Evolutionary conservation across 2,888 invertebrate genomes (phyloP), one percentile per base, ranked within the genome.

Genomic region (Leptarthrus brevirostris): DNA sequence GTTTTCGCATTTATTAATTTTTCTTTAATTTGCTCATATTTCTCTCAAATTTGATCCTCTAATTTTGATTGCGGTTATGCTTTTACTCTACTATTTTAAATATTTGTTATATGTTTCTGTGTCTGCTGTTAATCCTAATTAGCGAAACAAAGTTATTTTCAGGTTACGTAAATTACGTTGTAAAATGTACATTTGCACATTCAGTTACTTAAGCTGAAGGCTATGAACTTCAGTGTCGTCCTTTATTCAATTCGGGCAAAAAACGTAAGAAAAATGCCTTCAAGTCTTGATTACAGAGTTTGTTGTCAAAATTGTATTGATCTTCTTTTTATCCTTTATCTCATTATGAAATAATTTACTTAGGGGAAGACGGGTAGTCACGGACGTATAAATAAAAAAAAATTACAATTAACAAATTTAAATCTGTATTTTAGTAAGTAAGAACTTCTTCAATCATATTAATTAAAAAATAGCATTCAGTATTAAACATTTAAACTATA

Each of bases 201-300:
- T 36, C 3, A 12, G 20, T 36, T 47, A 47, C 6, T 69, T 34
- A 69, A 69, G 69, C 69, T 69, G 72, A 56, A 56, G 72, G 58
- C 47, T 56, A 71, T 54, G 72, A 72, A 72, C 58, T 56, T 47
- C 44, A 30, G 44, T 47, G 26, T 56, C 72, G 58, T 72, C 72
- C 72, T 40, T 72, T 56, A 56, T 72, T 72, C 72, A 58, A 72
- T 58, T 72, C 71, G 34, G n/a, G n/a, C n/a, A 70, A 16, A 49
- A 49, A 14, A 16, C 14, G 16, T 8, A 49, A 16, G 49, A 14
- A 16, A 16, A 18, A 8, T 49, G n/a, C n/a, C 8, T 18, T 16
- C 8, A 6, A 30, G 8, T 30, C 8, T 30, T 30, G 30, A 30
- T 30, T 4, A 30, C 4, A 30, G 5, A 6, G 30, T 30, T 30